Base-by-base conservation (phyloP, 2,888 invertebrate species). In the Metacarcinus magister region DNA sequence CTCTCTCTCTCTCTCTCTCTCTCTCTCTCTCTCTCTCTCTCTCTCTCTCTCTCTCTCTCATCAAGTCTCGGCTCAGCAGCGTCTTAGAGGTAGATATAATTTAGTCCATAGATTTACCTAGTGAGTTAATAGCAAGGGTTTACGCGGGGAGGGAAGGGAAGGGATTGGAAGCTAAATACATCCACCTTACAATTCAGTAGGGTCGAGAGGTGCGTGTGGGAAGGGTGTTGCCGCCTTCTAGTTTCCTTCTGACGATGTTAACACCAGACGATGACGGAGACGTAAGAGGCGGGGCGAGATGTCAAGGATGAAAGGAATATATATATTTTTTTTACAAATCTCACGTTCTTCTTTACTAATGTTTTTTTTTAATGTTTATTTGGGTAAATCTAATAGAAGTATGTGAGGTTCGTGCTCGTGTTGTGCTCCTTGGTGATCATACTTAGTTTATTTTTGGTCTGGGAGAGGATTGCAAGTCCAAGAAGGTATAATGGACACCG, bases 11-110 rank as follows among this genome's bases (percentile, higher is more conserved):
- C 54, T 46, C 46, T 46, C 92, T 92, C 92, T 54, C 92, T 92
- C 92, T 92, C 92, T 54, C 54, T 92, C 92, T 92, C 92, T 92
- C 92, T 92, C 92, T 92, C 92, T 46, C 48, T 10, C 54, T 54
- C 54, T 92, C 94, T 75, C 82, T 54, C 82, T 89, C 90, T 60
- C 90, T 82, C 87, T 87, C 87, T 87, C 87, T 87, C 87, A 87
- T 87, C 87, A 87, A 32, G 87, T 39, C 87, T 87, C n/a, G 94
- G 54, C 94, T 46, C 48, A 92, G 92, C 54, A 28, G 23, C 92
- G 92, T 48, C 48, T 92, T 92, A 54, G 92, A 46, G 28, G 48
- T 92, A 46, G 92, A 46, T 54, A 54, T 46, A 54, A 92, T 54
- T 92, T 54, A 54, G 92, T 54, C 54, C 92, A 92, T 92, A 92